Percentiles rank a stretch among this genome's conserved stretches.
phyloP scores from a whole-genome alignment of 2,113 vertebrate species.

The Nothocercus julius region DNA sequence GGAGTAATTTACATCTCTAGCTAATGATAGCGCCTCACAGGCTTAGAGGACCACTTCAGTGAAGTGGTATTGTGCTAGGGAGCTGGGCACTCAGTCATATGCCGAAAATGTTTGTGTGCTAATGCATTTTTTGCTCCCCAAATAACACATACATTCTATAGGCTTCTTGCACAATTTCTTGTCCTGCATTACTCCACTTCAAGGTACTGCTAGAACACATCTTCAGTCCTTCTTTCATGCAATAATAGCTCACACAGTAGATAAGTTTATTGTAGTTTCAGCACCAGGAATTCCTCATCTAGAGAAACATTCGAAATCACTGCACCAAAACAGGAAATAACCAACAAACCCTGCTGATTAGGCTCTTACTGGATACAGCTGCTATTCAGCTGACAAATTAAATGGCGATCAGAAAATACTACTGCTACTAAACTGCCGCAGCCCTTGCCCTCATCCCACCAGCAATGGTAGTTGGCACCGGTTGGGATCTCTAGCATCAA shows the following conservation, averaged over 20 bases:
- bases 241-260: neutral
- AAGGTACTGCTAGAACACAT: neutral
- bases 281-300: neutral
- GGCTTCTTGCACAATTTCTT: neutral
- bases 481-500: neutral
- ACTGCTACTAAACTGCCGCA: neutral
- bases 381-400: neutral
- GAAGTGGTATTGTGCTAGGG: slow-evolving; percentile 6
- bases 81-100: neutral
- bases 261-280: neutral
- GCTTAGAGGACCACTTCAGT: slow-evolving; percentile 49
- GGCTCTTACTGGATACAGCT: neutral
- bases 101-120: slow-evolving; percentile 28
- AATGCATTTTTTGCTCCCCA: neutral
- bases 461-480: neutral
- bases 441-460: neutral
- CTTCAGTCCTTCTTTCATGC: neutral
- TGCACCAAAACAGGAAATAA: neutral
- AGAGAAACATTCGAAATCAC: neutral
- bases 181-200: neutral
- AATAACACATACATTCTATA: neutral
- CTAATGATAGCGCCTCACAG: neutral
- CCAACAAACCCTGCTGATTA: neutral
- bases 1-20: slow-evolving; percentile 13
- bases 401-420: neutral